These are phyloP conservation scores for Plodia interpunctella DNA, from an alignment of 1,140 invertebrate species.

Conservation along the genomic window DNA sequence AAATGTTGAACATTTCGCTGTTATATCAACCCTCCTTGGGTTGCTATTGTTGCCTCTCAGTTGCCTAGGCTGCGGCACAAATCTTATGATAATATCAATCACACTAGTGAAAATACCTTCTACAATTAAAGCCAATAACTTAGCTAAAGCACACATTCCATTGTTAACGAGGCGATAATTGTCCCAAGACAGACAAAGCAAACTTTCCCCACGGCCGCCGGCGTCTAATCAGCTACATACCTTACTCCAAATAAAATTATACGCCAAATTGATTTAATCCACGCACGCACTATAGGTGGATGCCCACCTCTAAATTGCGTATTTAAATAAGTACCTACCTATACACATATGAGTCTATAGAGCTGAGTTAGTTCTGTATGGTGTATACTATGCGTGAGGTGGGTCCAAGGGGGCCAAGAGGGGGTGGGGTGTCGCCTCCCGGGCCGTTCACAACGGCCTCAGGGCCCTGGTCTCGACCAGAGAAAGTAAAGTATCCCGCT, in stretches of 20 bases:
- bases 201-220: not conserved
- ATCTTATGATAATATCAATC: no score
- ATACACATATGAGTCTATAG: constrained; percentile 62
- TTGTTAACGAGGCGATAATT: no score
- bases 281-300: constrained; percentile 29
- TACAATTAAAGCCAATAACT: no score
- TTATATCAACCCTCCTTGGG: no score
- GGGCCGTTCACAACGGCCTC: constrained; percentile 40
- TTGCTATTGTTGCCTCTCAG: no score
- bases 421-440: constrained; percentile 29
- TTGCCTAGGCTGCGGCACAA: no score
- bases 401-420: constrained; percentile 36
- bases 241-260: constrained; percentile 42
- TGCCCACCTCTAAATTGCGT: constrained; percentile 61
- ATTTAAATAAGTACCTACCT: constrained; percentile 66
- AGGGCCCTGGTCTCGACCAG: constrained; percentile 70
- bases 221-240: constrained; percentile 34
- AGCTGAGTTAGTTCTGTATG: constrained; percentile 71
- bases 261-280: constrained; percentile 57
- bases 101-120: no score
- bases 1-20: no score
- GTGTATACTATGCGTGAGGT: constrained; percentile 64
- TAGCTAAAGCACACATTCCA: no score
- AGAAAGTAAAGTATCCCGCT: constrained; percentile 74
- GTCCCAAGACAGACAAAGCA: not conserved